Evolutionary conservation across 2,888 invertebrate species (phyloP), one percentile per base, ranked within the genome.

Genomic region (Agonopterix heracliana): DNA sequence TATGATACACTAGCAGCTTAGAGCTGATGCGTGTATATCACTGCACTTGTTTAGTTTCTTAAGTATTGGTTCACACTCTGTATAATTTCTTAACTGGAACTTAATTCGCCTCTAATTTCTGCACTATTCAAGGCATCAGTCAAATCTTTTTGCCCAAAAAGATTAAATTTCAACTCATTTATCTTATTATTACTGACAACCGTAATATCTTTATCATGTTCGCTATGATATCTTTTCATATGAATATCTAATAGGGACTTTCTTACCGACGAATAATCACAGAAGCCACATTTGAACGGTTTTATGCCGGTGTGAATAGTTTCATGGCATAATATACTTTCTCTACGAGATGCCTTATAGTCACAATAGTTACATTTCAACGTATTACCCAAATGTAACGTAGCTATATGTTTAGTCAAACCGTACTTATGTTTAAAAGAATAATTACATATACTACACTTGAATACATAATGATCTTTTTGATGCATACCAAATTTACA

Each of bases 281-380:
- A 83, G 0, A 61, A 48, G 0, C 57, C 34, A 42, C 84, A 84
- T 43, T 74, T 70, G 26, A 73, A 81, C 0, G 83, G 80, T 13
- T 81, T 84, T 0, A 63, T 54, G 0, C 82, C 80, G 0, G 82
- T 77, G 12, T 84, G 81, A 1, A 71, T 66, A 0, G 73, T 68
- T 17, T 81, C 79, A 41, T 84, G 84, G 2, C 67, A 68, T 0
- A 74, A 44, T 0, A 84, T 44, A 40, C 69, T 76, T 0, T 79
- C 79, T 14, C 72, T 76, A 2, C 78, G 65, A 0, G 65, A 53
- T 0, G 78, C 71, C 35, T 55, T 68, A 11, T 66, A 81, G 2
- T 81, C 74, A 54, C 83, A 83, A 12, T 61, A 76, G 0, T 66
- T 59, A 35, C 84, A 84, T 52, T 82, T 74, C 0, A 77, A 47